Percentiles rank a stretch among this genome's conserved stretches.
Evolutionary conservation across 2,797 vertebrate species (phyloP).

Genomic region (Passerculus sandwichensis): DNA sequence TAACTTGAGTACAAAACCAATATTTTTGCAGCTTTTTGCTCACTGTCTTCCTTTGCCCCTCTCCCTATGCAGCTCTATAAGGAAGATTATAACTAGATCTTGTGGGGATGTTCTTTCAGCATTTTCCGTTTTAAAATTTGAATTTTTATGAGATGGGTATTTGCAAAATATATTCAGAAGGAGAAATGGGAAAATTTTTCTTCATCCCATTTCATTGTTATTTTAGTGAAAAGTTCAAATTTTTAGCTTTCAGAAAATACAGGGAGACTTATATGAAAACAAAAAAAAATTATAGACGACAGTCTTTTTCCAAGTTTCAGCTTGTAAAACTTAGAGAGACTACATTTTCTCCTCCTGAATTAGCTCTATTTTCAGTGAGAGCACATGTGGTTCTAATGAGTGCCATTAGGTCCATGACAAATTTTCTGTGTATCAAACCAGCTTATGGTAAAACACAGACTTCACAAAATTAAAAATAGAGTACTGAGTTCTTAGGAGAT

Average conservation of each 20-base stretch:
- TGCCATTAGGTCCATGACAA: conserved; percentile 48
- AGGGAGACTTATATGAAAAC: not conserved
- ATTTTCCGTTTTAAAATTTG: conserved; percentile 24
- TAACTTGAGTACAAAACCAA: not conserved
- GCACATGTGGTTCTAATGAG: conserved; percentile 40
- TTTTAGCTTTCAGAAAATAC: conserved; percentile 22
- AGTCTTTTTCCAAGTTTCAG: conserved; percentile 16
- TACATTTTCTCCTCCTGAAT: conserved; percentile 29
- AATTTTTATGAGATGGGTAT: not conserved
- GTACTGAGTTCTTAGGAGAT: conserved; percentile 49
- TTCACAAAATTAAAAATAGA: conserved; percentile 66
- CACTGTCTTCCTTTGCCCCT: not conserved
- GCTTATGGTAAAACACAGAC: conserved; percentile 48
- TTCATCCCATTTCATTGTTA: not conserved
- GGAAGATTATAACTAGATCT: not conserved
- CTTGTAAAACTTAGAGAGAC: conserved; percentile 31
- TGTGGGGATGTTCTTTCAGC: not conserved
- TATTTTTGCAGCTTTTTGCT: not conserved
- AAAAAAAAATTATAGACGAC: not conserved
- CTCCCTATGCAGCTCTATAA: not conserved
- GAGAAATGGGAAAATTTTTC: not conserved
- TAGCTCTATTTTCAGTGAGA: conserved; percentile 59
- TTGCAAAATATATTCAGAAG: conserved; percentile 27
- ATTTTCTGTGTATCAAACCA: conserved; percentile 40
- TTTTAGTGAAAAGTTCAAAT: conserved; percentile 20